Conservation (phyloP, 2,888 invertebrate genomes). For the Neocrepidodera transversa region DNA sequence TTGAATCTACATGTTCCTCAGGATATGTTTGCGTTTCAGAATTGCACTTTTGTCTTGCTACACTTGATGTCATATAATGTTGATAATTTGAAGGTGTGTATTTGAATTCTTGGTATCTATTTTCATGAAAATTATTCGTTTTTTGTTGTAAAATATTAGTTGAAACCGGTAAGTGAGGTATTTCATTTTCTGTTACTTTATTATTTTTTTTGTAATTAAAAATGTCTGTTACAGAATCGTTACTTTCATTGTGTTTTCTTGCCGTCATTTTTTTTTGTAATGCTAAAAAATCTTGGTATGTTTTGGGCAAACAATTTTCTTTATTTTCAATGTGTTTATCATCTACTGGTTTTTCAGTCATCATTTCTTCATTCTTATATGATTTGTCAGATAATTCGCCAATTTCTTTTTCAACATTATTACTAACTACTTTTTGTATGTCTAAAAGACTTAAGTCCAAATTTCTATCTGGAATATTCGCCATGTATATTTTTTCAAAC, state of each 20-base stretch:
- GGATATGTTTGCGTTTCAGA: slow-evolving; percentile 34
- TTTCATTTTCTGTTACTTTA: background rate
- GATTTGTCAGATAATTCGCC: background rate
- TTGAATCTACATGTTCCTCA: slow-evolving; percentile 12
- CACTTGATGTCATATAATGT: background rate
- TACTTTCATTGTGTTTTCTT: slow-evolving; percentile 27
- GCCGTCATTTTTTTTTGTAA: slow-evolving; percentile 35
- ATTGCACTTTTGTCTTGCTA: slow-evolving; percentile 33
- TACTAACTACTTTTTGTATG: slow-evolving; percentile 34
- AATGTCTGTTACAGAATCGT: slow-evolving; percentile 49
- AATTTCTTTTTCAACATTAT: slow-evolving; percentile 12
- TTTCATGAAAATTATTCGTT: slow-evolving; percentile 1
- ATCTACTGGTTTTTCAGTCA: background rate
- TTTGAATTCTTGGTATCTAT: background rate
- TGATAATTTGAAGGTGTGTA: slow-evolving; percentile 1
- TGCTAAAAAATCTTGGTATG: slow-evolving; percentile 45
- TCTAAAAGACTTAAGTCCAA: slow-evolving; percentile 58
- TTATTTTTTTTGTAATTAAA: slow-evolving; percentile 46
- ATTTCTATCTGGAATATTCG: slow-evolving; percentile 56
- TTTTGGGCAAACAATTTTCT: slow-evolving; percentile 41
- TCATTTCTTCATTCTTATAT: background rate
- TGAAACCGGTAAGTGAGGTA: background rate
- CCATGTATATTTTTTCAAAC: slow-evolving; percentile 58
- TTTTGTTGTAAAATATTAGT: background rate
- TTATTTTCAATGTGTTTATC: background rate